Base-by-base conservation (phyloP, 2,113 vertebrate genomes). In the Lasiurus borealis region DNA sequence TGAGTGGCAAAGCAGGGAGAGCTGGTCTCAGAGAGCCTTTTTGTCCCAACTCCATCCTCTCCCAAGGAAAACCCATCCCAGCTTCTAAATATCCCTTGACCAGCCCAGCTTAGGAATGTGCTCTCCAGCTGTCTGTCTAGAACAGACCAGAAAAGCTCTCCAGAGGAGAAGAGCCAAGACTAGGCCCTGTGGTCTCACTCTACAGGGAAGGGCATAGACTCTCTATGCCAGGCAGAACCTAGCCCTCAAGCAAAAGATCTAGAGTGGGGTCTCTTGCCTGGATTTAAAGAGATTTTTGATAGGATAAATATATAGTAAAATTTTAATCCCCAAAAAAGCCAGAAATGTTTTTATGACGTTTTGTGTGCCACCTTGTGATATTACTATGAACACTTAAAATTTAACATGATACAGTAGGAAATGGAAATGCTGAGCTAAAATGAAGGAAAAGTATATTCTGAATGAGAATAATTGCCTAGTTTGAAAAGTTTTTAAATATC, bases 281-380 rank as follows among this genome's bases (percentile, higher is more conserved):
- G 19, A 68, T 75, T 93, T 84, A 71, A n/a, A 59, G 23, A 46
- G 3, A 19, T 93, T 94, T 90, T 88, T 34, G 75, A 2, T 31
- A 59, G n/a, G 11, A 13, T 40, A 40, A 54, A 3, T 89, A 16
- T 72, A 14, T 23, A 84, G 31, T n/a, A 71, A 76, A 82, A 54
- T 11, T 54, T 88, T 68, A 9, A 52, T 46, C 4, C 40, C 52
- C 6, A 54, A 57, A 57, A 57, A 57, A 40, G 3, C 15, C 5
- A 80, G 27, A 78, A 91, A 46, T 66, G 1, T 94, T 48, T 96
- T 76, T 68, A 72, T 46, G 57, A 94, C 57, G 69, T 78, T 96
- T 94, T 71, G 31, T 59, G 31, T 92, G 88, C 94, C 90, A 90
- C 59, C 96, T 94, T 80, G 76, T 97, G 95, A 76, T 85, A 31